Evolutionary conservation across 1,140 invertebrate genomes (phyloP), one percentile per base, ranked within the genome.

Genomic region (Drosophila erecta): DNA sequence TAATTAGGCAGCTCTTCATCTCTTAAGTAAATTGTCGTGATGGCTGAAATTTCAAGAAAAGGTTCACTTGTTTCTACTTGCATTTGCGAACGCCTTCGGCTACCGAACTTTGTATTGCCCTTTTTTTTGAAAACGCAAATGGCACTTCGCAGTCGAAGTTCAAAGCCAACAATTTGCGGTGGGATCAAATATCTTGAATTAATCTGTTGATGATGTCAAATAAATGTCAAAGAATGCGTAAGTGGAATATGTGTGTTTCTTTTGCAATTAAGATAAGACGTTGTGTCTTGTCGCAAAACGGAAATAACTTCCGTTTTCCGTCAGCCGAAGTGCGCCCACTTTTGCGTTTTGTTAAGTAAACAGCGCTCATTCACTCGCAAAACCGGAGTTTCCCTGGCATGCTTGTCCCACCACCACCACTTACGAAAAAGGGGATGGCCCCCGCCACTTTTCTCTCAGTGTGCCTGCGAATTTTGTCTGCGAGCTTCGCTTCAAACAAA

Each of bases 381-480:
- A 17, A 38, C 4, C 11, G 4, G 14, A 50, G 8, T 30, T 30
- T 3, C 30, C 24, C 4, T 4, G 4, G 24, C 4, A 24, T 24
- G 4, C 24, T 0, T 4, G 24, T 24, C 24, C 24, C 24, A 24
- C 4, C 0, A 30, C 30, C 30, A 10, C 8, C 30, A 30, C 4
- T 24, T 4, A 7, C 7, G 12, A 37, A 37, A 37, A 14, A 37
- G 14, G 35, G 12, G 35, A 14, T 12, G 12, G 14, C 4, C 7
- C 0, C 30, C 7, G 30, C 8, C 7, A 30, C 30, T 30, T 30
- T 30, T 50, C 27, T 50, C 15, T 27, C 49, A 51, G 49, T 51
- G 49, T 35, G 30, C 49, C 49, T 51, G 15, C 35, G 49, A 50
- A 50, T 50, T 49, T 33, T 12, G 49, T 35, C 49, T 51, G 49